Base-by-base conservation (phyloP, 1,140 invertebrate species). In the Eumaeus atala region DNA sequence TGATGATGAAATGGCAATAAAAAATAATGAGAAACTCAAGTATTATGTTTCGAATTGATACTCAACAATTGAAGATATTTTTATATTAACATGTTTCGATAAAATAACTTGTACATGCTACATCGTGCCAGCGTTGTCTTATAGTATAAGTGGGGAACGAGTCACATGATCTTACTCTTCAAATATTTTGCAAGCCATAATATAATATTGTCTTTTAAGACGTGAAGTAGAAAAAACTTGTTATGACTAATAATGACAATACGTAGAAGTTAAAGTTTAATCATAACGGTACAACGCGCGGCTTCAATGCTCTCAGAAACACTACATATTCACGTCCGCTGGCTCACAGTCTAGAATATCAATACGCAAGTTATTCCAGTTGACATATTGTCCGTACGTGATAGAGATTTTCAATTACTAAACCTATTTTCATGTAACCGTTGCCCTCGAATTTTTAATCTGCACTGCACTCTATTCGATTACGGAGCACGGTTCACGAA, bases 371-470 rank as follows among this genome's bases (percentile, higher is more conserved):
- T 35, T 54, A 54, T 54, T 54, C 42, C 51, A n/a, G 40, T 18
- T 54, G 51, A 54, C 40, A 54, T 54, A 54, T 42, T 8, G 42
- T 14, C 28, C 10, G 40, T 1, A 42, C 51, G 51, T 54, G 61
- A 64, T 58, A 42, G 61, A 50, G 60, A 28, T 62, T 67, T 67
- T 58, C 65, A 70, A 67, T 70, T 61, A 62, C 59, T 59, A 42
- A 12, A 48, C 33, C 56, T 59, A 59, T 70, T 66, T 68, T 70
- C 64, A 62, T 67, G 48, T 64, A 61, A 52, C n/a, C 51, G 61
- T 37, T 51, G 49, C 48, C 59, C 55, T 66, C 62, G 57, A 52
- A 11, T 9, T 21, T 14, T 28, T 28, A 14, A 42, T 9, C 12
- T 21, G 40, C 5, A 34, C 28, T 12, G 12, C 33, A 18, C 36